Evolutionary conservation across 2,797 vertebrate genomes (phyloP), one percentile per base, ranked within the genome.

Genomic region (Diplodus puntazzo): DNA sequence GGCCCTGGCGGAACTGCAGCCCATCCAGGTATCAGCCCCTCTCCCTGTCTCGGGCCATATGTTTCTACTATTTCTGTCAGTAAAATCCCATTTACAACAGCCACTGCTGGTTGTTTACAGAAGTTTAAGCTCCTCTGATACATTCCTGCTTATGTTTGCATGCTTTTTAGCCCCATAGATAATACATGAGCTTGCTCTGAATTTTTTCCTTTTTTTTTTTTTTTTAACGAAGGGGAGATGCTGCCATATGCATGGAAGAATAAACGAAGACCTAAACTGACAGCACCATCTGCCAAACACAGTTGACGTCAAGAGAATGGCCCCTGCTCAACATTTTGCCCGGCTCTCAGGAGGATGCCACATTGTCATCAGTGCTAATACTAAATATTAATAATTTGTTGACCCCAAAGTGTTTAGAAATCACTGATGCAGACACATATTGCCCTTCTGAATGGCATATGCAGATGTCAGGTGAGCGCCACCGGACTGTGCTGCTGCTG

Each of bases 11-110:
- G 94, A 94, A 94, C 93, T 87, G 75, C 92, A 92, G 93, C 87
- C 91, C 92, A 86, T 91, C 86, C 95, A 95, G 94, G 96, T 95
- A 96, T 91, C 85, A 88, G 92, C 94, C 94, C 92, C 93, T 91
- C 86, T 96, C 94, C 94, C 95, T 95, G 96, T 96, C 95, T 95
- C 92, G 4, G 92, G 92, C 97, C 97, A 96, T 96, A 96, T 98
- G 97, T 95, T 97, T 96, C 95, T 94, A 94, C 96, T 96, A 94
- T 96, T 96, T 96, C 86, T 96, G 96, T 96, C 96, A 95, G 96
- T 95, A 95, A 96, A 96, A 96, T 94, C 95, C 92, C 95, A 94
- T 96, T 95, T 95, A 95, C 96, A 96, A 94, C 94, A 94, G 90
- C 88, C 83, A 81, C 91, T 92, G 89, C 90, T 92, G 88, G 94